A percentile compares a stretch with the other conserved stretches of the same genome.
These are phyloP conservation scores for Dugesia japonica DNA, from an alignment of 2,888 invertebrate species.

Conservation along the genomic window DNA sequence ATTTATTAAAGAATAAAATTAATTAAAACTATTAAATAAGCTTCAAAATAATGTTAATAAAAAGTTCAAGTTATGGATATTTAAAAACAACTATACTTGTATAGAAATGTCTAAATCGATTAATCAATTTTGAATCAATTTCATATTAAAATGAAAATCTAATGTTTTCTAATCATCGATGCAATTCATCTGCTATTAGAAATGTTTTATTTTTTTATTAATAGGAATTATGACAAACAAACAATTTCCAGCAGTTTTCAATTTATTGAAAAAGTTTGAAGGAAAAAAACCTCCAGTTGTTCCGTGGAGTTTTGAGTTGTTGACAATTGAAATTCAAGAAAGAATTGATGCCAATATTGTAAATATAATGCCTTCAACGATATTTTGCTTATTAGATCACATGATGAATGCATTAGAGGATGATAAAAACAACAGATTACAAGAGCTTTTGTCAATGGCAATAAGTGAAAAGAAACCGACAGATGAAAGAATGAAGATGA, in stretches of 20 bases:
- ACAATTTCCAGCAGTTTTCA: slow-evolving; percentile 17
- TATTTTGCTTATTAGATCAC: slow-evolving; percentile 21
- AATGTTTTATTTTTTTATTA: no score
- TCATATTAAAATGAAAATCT: no score
- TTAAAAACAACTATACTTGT: no score
- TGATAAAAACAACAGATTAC: slow-evolving; percentile 21
- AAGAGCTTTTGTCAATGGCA: slow-evolving; percentile 13
- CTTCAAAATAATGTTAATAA: no score
- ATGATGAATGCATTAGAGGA: neutral
- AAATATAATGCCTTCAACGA: slow-evolving; percentile 1
- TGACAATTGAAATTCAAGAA: slow-evolving; percentile 12
- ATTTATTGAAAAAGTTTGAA: slow-evolving; percentile 26
- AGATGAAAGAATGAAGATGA: slow-evolving; percentile 2
- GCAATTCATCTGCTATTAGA: no score
- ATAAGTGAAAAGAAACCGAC: slow-evolving; percentile 24
- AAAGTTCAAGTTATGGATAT: no score
- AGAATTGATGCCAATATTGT: slow-evolving; percentile 17
- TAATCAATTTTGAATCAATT: no score
- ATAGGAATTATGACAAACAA: neutral
- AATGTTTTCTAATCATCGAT: no score
- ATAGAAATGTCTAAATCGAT: no score
- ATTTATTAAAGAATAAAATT: no score
- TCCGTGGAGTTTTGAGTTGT: slow-evolving; percentile 8
- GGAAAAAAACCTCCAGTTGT: slow-evolving; percentile 25
- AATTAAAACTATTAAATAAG: no score